Percentiles rank a stretch among this genome's conserved stretches.
phyloP scores from a whole-genome alignment of 2,888 invertebrate species.

The Xestia ashworthii region DNA sequence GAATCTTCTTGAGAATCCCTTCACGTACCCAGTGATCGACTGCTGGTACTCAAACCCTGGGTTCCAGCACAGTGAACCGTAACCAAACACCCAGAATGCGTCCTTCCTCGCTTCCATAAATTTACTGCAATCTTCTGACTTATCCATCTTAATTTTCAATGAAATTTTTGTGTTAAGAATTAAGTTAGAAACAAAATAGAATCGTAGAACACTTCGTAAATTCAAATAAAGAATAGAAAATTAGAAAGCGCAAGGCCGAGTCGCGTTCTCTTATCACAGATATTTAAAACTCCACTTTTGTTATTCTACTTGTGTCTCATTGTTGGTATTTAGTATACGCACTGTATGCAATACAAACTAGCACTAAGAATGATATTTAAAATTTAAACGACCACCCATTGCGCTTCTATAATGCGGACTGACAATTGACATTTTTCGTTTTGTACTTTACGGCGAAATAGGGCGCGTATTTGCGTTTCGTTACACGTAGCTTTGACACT shows the following conservation, averaged over 20 bases:
- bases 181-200: constrained; percentile 44
- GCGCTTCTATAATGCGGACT: constrained; percentile 73
- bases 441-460: constrained; percentile 58
- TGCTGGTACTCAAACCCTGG: constrained; percentile 97
- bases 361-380: constrained; percentile 69
- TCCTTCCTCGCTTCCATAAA: constrained; percentile 77
- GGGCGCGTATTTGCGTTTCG: constrained; percentile 69
- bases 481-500: constrained; percentile 50
- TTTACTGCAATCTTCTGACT: constrained; percentile 64
- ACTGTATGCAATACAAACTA: constrained; percentile 75
- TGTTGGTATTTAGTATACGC: constrained; percentile 75
- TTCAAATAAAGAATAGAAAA: constrained; percentile 73
- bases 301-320: constrained; percentile 84
- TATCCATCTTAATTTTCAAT: constrained; percentile 52
- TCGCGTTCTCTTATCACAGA: constrained; percentile 76
- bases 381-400: constrained; percentile 72
- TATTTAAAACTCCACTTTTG: constrained; percentile 70
- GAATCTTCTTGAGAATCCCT: constrained; percentile 95
- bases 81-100: constrained; percentile 97
- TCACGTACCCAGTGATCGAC: constrained; percentile 95
- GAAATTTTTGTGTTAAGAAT: constrained; percentile 54
- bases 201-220: constrained; percentile 63
- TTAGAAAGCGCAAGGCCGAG: constrained; percentile 71
- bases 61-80: constrained; percentile 98
- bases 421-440: constrained; percentile 60